Percentiles rank a stretch among this genome's conserved stretches.
Conservation (phyloP, 1,140 invertebrate genomes). For the Bemisia tabaci region DNA sequence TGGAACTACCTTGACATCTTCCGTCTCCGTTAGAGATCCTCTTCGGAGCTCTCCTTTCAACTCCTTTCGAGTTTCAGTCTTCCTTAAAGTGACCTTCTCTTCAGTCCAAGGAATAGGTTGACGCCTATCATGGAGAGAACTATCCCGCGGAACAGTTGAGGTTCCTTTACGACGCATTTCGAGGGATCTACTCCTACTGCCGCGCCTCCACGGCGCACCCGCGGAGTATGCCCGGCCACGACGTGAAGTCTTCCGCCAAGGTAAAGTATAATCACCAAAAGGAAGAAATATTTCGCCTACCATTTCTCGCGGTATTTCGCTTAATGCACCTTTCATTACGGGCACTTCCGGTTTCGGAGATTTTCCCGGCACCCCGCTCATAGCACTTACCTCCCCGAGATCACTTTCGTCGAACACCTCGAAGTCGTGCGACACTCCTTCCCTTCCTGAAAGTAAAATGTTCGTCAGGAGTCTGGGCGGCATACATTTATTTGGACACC, state of each 20-base stretch:
- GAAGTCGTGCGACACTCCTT: constrained; percentile 4
- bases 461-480: no score
- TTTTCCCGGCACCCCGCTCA: not conserved
- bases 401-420: not conserved
- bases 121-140: constrained; percentile 2
- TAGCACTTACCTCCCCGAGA: not conserved
- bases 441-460: constrained; percentile 8
- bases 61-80: not conserved
- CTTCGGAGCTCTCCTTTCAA: not conserved
- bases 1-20: constrained; percentile 5
- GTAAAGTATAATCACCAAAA: constrained; percentile 36
- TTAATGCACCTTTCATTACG: not conserved
- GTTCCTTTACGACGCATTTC: not conserved
- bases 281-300: constrained; percentile 30
- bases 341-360: not conserved
- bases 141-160: constrained; percentile 5
- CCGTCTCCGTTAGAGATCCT: not conserved
- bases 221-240: not conserved
- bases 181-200: not conserved
- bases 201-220: not conserved
- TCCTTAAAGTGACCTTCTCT: constrained; percentile 30
- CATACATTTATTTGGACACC: no score
- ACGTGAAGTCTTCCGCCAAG: constrained; percentile 31
- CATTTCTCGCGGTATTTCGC: not conserved
- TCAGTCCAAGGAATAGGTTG: constrained; percentile 32